Evolutionary conservation across 2,797 vertebrate species (phyloP).

Genomic region (Discoglossus pictus): DNA sequence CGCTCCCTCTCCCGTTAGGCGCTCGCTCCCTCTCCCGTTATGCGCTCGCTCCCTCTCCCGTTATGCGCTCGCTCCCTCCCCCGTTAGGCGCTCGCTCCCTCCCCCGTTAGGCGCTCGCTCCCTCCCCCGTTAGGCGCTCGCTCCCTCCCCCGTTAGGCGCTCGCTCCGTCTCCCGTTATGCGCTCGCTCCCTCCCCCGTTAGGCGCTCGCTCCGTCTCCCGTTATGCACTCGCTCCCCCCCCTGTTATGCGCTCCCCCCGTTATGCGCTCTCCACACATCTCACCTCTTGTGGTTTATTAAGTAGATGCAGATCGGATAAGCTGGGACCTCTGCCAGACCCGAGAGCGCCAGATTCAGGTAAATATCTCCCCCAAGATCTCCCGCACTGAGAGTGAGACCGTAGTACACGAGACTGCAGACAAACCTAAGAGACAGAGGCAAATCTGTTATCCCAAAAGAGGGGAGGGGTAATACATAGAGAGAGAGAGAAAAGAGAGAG

Average conservation of each 20-base stretch:
- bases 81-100: neutral
- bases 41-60: neutral
- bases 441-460: too few species aligned
- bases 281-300: conserved; percentile 76
- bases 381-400: conserved; percentile 76
- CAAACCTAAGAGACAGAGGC: conserved; percentile 65
- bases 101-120: neutral
- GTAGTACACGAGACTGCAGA: conserved; percentile 80
- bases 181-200: neutral
- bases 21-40: neutral
- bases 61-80: neutral
- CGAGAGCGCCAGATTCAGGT: conserved; percentile 75
- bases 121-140: neutral
- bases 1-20: too few species aligned
- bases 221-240: neutral
- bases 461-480: too few species aligned
- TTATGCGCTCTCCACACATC: conserved; percentile 41
- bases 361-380: conserved; percentile 72
- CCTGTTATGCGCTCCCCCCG: neutral
- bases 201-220: neutral
- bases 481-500: too few species aligned
- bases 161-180: conserved; percentile 47
- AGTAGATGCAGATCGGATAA: conserved; percentile 75
- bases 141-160: too few species aligned
- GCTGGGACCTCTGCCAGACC: conserved; percentile 77